These are phyloP conservation scores for Eira barbara DNA, from an alignment of 2,113 vertebrate species.

Conservation along the genomic window DNA sequence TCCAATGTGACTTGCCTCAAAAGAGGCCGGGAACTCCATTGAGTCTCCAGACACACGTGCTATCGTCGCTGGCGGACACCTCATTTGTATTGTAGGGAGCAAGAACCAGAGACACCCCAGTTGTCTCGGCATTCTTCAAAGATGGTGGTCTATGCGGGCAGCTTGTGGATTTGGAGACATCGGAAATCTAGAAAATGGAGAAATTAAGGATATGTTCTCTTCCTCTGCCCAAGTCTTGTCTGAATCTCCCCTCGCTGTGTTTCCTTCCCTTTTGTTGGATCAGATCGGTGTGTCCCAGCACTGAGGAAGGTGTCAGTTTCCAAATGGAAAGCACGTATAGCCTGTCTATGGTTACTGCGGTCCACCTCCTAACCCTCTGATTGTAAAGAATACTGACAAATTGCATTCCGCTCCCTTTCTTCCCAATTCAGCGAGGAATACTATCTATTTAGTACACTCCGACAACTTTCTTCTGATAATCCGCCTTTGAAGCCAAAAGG, in stretches of 20 bases:
- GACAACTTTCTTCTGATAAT: not conserved
- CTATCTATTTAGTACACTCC: not conserved
- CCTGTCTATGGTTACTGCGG: rapidly evolving
- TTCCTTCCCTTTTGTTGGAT: not conserved
- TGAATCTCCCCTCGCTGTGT: not conserved
- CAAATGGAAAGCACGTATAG: not conserved
- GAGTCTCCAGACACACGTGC: rapidly evolving
- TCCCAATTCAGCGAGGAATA: not conserved
- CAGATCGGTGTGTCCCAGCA: not conserved
- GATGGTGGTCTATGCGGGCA: rapidly evolving
- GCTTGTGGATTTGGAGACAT: rapidly evolving
- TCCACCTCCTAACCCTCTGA: not conserved
- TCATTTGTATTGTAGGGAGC: rapidly evolving
- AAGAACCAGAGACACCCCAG: not conserved
- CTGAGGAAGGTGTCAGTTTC: not conserved
- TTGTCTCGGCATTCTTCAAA: not conserved
- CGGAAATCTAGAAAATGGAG: not conserved
- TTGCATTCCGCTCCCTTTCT: not conserved
- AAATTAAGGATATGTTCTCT: no score
- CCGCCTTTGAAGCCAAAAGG: not conserved
- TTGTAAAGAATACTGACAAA: not conserved
- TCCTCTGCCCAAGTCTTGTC: not conserved
- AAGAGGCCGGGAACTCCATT: not conserved
- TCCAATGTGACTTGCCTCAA: no score
- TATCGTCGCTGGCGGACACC: rapidly evolving